Percentiles rank a stretch among this genome's conserved stretches.
Conservation (phyloP, 2,888 invertebrate species). For the Caenorhabditis sinica region DNA sequence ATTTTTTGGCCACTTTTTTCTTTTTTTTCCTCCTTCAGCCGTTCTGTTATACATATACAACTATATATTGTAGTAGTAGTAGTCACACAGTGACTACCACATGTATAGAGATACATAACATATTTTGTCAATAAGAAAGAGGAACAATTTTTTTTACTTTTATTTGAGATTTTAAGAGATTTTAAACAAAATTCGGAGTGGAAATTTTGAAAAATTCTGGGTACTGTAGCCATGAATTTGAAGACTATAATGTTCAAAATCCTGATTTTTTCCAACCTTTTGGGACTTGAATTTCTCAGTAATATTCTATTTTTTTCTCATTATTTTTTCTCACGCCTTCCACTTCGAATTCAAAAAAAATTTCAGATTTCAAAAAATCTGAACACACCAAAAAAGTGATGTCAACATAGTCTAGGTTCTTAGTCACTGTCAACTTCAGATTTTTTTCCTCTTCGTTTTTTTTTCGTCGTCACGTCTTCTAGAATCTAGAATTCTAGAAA, state of each 20-base stretch:
- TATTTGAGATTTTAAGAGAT: too few relatives aligned
- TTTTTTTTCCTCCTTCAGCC: too few relatives aligned
- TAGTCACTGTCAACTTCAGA: conserved; percentile 26
- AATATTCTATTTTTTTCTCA: neutral
- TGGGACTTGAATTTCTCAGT: neutral
- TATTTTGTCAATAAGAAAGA: neutral
- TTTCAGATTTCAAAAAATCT: neutral
- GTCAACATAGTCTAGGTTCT: neutral
- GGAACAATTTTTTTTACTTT: neutral
- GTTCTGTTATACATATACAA: neutral
- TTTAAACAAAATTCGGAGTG: too few relatives aligned
- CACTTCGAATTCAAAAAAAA: too few relatives aligned
- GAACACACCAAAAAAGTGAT: neutral
- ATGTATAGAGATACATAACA: neutral
- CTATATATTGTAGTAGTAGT: neutral
- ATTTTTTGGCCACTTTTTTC: neutral
- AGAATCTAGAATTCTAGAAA: too few relatives aligned
- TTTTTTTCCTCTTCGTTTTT: neutral
- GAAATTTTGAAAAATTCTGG: too few relatives aligned
- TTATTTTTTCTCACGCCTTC: neutral
- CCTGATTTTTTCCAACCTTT: too few relatives aligned
- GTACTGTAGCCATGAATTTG: too few relatives aligned
- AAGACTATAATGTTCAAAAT: too few relatives aligned
- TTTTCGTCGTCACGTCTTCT: too few relatives aligned
- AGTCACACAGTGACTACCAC: neutral